These are phyloP conservation scores for Varanus komodoensis DNA, from an alignment of 2,113 vertebrate species.

Conservation along the genomic window DNA sequence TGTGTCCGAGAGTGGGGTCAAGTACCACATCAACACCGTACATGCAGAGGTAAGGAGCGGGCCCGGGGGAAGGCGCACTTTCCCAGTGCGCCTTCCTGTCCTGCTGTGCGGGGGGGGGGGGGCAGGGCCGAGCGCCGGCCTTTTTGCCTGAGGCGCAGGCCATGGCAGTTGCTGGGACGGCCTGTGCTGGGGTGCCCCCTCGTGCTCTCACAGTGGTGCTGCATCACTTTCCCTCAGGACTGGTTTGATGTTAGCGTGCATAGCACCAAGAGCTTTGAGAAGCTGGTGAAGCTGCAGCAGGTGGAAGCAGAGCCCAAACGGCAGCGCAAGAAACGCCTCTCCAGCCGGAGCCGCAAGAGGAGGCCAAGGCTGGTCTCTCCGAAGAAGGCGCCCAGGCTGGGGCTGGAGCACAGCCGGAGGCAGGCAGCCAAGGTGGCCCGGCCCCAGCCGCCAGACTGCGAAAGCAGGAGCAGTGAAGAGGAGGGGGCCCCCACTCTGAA, in stretches of 20 bases:
- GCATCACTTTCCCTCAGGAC: slow-evolving; percentile 79
- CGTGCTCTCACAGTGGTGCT: slow-evolving; percentile 6
- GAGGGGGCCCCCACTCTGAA: slow-evolving; percentile 50
- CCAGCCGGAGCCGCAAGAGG: slow-evolving; percentile 60
- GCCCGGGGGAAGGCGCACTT: neutral
- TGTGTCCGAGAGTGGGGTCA: slow-evolving; percentile 95
- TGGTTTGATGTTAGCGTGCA: slow-evolving; percentile 91
- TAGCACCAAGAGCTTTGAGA: slow-evolving; percentile 88
- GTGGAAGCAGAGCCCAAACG: slow-evolving; percentile 77
- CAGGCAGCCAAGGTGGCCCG: slow-evolving; percentile 47
- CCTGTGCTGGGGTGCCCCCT: neutral
- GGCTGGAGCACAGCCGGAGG: slow-evolving; percentile 54
- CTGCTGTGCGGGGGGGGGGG: too few species aligned
- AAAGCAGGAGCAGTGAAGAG: slow-evolving; percentile 39
- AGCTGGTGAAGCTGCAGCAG: slow-evolving; percentile 86
- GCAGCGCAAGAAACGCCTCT: slow-evolving; percentile 69
- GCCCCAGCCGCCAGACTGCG: neutral
- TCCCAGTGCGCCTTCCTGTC: neutral
- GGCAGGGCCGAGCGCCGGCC: too few species aligned
- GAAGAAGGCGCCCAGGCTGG: slow-evolving; percentile 57
- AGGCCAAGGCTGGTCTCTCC: slow-evolving; percentile 42
- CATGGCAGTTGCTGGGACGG: neutral
- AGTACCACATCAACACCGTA: slow-evolving; percentile 95
- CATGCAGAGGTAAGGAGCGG: slow-evolving; percentile 87
- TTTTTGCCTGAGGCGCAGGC: neutral